Base-by-base conservation (phyloP, 1,140 invertebrate genomes). In the Anthonomus grandis region DNA sequence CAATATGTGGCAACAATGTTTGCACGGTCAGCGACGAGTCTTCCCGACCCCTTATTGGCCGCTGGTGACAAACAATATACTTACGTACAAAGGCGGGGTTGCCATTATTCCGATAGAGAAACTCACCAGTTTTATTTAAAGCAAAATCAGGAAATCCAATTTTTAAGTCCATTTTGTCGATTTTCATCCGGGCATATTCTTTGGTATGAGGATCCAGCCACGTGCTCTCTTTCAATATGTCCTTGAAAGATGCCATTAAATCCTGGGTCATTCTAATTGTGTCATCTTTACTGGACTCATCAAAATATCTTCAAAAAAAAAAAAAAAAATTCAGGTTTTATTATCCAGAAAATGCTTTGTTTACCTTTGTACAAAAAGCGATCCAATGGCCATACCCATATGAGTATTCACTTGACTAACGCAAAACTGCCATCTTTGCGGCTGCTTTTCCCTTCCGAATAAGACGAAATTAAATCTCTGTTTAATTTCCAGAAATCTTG, bases 111-210 rank as follows among this genome's bases (percentile, higher is more conserved):
- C 38, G 15, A n/a, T n/a, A n/a, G n/a, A n/a, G n/a, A n/a, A n/a
- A n/a, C 4, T n/a, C 22, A 55, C 86, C 74, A 2, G 80, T 73
- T 6, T 81, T 73, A 63, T 90, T 83, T 12, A 93, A 73, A 57
- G 96, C 90, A 60, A 87, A 90, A 70, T 93, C 86, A 0, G 93
- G 91, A 71, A 92, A 94, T 1, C 93, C 93, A 61, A 97, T 93
- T 70, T 89, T 86, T 17, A 94, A 75, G 58, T 85, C 82, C 83
- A 97, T 93, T 0, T 83, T 77, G 38, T 89, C 79, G 12, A 90
- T 84, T 78, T 97, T 97, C 64, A 86, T 81, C 6, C 80, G 80
- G 2, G 93, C 93, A 34, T 61, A 61, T 13, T 38, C 13, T 63
- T 89, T 89, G 0, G 93, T 95, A 22, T 86, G 80, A 15, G 82